Conservation (phyloP, 2,113 vertebrate genomes). For the Dolichotis patagonum region DNA sequence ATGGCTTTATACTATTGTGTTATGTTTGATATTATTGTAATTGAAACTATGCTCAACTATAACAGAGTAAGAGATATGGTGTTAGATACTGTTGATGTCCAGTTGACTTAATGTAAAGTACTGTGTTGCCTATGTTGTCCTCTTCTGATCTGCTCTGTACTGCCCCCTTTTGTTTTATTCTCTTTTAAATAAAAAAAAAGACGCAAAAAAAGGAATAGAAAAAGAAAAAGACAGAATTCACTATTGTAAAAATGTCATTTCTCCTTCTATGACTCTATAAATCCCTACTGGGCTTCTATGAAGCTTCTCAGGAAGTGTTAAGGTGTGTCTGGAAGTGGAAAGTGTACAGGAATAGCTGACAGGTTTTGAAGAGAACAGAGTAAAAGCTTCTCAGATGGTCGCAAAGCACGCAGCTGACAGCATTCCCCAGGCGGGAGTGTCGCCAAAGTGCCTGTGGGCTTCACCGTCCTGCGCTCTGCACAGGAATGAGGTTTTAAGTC, state of each 20-base stretch:
- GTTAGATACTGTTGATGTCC: no score
- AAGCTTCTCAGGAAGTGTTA: slow-evolving; percentile 23
- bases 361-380: neutral
- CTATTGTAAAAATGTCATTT: slow-evolving; percentile 63
- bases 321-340: neutral
- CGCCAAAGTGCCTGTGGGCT: neutral
- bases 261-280: slow-evolving; percentile 62
- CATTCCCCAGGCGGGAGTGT: neutral
- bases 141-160: no score
- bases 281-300: slow-evolving; percentile 42
- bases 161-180: no score
- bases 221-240: slow-evolving; percentile 37
- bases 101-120: no score
- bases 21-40: no score
- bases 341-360: neutral
- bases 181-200: no score
- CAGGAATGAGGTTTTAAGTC: neutral
- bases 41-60: no score
- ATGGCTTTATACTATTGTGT: no score
- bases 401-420: neutral
- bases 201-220: no score
- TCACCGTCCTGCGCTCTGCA: accelerated
- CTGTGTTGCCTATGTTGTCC: no score
- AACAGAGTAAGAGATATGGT: no score
- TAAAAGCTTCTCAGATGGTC: neutral